phyloP scores from a whole-genome alignment of 2,797 vertebrate genomes.

The Tragopan temminckii region DNA sequence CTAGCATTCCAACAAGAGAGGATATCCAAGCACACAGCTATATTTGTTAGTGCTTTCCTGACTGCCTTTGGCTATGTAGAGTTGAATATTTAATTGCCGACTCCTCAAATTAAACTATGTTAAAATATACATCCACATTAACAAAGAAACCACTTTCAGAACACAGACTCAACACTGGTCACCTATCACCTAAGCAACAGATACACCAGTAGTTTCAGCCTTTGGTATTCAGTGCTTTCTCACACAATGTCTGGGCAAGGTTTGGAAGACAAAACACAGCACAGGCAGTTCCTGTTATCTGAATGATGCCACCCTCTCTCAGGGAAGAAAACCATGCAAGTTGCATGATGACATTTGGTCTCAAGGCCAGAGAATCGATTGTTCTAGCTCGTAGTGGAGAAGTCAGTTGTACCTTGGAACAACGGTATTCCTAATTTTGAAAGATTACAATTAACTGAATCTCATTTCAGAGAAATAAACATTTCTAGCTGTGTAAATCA shows the following conservation, averaged over 20 bases:
- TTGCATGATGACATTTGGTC: neutral
- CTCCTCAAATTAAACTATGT: neutral
- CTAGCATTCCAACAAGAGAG: neutral
- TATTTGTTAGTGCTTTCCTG: neutral
- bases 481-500: neutral
- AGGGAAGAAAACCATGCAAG: neutral
- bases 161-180: neutral
- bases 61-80: neutral
- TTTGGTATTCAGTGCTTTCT: neutral
- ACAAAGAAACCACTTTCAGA: neutral
- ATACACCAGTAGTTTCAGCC: neutral
- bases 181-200: neutral
- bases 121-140: neutral
- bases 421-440: neutral
- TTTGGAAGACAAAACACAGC: neutral
- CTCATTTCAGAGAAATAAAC: neutral
- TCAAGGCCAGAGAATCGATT: neutral
- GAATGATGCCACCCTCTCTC: neutral
- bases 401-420: neutral
- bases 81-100: neutral
- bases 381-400: neutral
- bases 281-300: neutral
- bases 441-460: neutral
- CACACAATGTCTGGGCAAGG: neutral
- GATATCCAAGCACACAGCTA: neutral